phyloP scores from a whole-genome alignment of 2,797 vertebrate species.

The Chromobotia macracanthus region DNA sequence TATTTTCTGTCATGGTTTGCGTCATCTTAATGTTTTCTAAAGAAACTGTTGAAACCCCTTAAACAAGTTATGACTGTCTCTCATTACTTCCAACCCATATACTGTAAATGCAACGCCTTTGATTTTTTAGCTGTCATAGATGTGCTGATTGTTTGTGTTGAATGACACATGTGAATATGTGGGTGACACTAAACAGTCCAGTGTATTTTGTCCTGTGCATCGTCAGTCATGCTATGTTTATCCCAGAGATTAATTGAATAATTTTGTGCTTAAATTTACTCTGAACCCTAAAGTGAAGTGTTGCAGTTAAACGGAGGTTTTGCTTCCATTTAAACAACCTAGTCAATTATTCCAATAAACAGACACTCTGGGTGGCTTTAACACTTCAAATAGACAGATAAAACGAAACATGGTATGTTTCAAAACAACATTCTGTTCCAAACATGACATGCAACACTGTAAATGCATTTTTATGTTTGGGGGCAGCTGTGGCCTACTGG shows the following conservation, averaged over 20 bases:
- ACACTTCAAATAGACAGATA: background rate
- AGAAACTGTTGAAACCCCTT: background rate
- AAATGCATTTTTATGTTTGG: background rate
- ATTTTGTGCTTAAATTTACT: conserved; percentile 15
- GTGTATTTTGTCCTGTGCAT: conserved; percentile 10
- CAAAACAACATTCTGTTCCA: conserved; percentile 2
- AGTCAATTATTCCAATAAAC: conserved; percentile 21
- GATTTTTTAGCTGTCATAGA: background rate
- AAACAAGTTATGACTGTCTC: background rate
- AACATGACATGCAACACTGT: background rate
- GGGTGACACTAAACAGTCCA: conserved; percentile 8
- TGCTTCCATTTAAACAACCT: conserved; percentile 22
- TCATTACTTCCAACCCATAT: background rate
- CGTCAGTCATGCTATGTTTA: background rate
- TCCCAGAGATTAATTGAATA: conserved; percentile 4
- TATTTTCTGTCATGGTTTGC: background rate
- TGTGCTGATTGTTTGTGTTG: background rate
- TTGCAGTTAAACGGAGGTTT: conserved; percentile 22
- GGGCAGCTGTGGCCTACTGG: too few species aligned
- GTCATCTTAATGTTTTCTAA: background rate
- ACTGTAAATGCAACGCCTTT: too few species aligned
- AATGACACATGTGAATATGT: background rate
- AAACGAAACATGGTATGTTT: background rate
- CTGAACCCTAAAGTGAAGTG: background rate
- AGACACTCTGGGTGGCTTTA: conserved; percentile 20